Base-by-base conservation (phyloP, 1,140 invertebrate genomes). In the Cepaea nemoralis region DNA sequence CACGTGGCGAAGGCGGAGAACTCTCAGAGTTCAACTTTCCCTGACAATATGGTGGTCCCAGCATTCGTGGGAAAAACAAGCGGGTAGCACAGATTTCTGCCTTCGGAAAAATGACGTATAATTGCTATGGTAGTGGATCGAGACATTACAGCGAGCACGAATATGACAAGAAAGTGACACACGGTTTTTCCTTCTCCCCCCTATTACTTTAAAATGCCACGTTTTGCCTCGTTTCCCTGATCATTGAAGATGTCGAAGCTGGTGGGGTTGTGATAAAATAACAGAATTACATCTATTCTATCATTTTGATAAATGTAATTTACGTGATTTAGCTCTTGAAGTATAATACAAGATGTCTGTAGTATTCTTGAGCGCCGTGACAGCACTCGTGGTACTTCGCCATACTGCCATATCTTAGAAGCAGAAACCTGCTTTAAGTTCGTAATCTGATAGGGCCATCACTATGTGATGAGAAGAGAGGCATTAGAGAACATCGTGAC, bases 11-110 rank as follows among this genome's bases (percentile, higher is more conserved):
- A 33, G 75, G 50, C 31, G 48, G 75, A n/a, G 19, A 35, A 16
- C 42, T 63, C 55, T 37, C 45, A 22, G 75, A 63, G 55, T 45
- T 45, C 27, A 12, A 55, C 35, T 77, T 27, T 63, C 50, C 59
- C 48, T 50, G 59, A 40, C 55, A 77, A 63, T 59, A 50, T 77
- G 75, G 48, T 77, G 75, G 75, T 77, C 48, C 22, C 16, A 19
- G 12, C 31, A 77, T 55, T 63, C 75, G 75, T 77, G 75, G 33
- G 75, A 77, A 77, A 77, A 77, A 50, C 50, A 77, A 77, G 75
- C 75, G 59, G 75, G 48, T 77, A 42, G 35, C 75, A 39, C 75
- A 77, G 59, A 77, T 77, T 77, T 55, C 31, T 24, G n/a, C 35
- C 14, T 48, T 55, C 71, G 31, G n/a, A 77, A 48, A 63, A 77